phyloP scores from a whole-genome alignment of 2,888 invertebrate species.

The Tenthredo mesomela region DNA sequence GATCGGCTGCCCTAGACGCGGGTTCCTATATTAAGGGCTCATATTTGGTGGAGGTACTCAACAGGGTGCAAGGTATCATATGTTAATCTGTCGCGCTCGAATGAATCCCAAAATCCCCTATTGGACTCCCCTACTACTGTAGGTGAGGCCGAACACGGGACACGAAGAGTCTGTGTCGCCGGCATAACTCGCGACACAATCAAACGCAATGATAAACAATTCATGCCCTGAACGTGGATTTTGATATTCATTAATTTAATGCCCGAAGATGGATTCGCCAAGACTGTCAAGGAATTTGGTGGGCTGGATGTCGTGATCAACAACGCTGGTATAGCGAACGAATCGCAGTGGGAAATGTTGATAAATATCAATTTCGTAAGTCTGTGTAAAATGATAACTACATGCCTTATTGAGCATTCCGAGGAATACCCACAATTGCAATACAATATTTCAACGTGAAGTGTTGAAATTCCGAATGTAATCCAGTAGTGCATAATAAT shows the following conservation, averaged over 20 bases:
- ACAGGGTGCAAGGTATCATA: too few species aligned
- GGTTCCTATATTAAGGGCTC: too few species aligned
- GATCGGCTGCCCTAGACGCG: too few species aligned
- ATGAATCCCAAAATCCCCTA: too few species aligned
- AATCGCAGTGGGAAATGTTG: slow-evolving; percentile 72
- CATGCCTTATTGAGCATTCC: background rate
- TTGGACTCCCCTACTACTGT: too few species aligned
- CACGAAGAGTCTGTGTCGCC: too few species aligned
- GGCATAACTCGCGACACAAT: slow-evolving; percentile 34
- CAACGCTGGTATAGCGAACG: slow-evolving; percentile 75
- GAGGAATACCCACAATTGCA: background rate
- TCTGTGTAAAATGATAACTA: slow-evolving; percentile 10
- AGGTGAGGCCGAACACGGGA: too few species aligned
- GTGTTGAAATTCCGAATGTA: background rate
- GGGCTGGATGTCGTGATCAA: slow-evolving; percentile 80
- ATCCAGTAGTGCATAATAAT: too few species aligned
- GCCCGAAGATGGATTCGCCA: slow-evolving; percentile 76
- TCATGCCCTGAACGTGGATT: background rate
- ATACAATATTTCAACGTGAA: background rate
- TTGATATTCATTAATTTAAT: background rate
- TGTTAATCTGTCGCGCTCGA: too few species aligned
- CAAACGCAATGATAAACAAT: background rate
- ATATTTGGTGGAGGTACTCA: too few species aligned
- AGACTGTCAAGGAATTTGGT: slow-evolving; percentile 76
- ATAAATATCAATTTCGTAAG: slow-evolving; percentile 76